Evolutionary conservation across 2,113 vertebrate species (phyloP).

Genomic region (Takifugu bimaculatus): DNA sequence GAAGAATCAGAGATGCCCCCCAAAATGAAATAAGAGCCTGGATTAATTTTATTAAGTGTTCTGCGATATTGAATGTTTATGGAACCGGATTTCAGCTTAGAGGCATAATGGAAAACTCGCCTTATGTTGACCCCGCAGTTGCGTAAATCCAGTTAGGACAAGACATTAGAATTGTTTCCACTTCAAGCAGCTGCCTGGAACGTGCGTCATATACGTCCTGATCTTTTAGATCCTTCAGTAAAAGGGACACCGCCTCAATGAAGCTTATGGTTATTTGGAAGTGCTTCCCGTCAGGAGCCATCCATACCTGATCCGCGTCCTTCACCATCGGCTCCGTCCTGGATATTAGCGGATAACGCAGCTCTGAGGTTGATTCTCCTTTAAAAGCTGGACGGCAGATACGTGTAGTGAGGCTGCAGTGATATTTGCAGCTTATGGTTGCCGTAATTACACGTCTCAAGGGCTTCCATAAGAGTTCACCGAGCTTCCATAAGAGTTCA

Average conservation of each 20-base stretch:
- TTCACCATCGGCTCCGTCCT: slow-evolving; percentile 11
- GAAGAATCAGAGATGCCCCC: slow-evolving; percentile 41
- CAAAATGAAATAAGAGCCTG: slow-evolving; percentile 49
- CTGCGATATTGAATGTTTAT: slow-evolving; percentile 59
- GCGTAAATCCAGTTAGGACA: slow-evolving; percentile 48
- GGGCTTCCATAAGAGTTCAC: slow-evolving; percentile 56
- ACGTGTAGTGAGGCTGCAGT: slow-evolving; percentile 57
- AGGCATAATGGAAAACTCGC: slow-evolving; percentile 62
- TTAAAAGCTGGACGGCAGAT: slow-evolving; percentile 49
- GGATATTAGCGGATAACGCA: slow-evolving; percentile 45
- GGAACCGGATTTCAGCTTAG: slow-evolving; percentile 59
- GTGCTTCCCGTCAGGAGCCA: neutral
- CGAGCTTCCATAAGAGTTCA: slow-evolving; percentile 56
- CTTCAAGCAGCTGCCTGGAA: slow-evolving; percentile 30
- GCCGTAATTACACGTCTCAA: slow-evolving; percentile 66
- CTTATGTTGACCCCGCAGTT: slow-evolving; percentile 47
- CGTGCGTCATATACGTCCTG: slow-evolving; percentile 23
- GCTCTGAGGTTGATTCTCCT: slow-evolving; percentile 50
- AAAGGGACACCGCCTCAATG: neutral
- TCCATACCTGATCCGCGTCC: neutral
- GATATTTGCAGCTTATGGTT: slow-evolving; percentile 64
- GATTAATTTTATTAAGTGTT: slow-evolving; percentile 58
- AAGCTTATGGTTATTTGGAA: slow-evolving; percentile 10
- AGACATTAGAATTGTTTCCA: slow-evolving; percentile 45
- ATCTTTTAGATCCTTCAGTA: slow-evolving; percentile 16